Evolutionary conservation across 2,888 invertebrate genomes (phyloP), one percentile per base, ranked within the genome.

Genomic region (Leptinotarsa rubiginosa): DNA sequence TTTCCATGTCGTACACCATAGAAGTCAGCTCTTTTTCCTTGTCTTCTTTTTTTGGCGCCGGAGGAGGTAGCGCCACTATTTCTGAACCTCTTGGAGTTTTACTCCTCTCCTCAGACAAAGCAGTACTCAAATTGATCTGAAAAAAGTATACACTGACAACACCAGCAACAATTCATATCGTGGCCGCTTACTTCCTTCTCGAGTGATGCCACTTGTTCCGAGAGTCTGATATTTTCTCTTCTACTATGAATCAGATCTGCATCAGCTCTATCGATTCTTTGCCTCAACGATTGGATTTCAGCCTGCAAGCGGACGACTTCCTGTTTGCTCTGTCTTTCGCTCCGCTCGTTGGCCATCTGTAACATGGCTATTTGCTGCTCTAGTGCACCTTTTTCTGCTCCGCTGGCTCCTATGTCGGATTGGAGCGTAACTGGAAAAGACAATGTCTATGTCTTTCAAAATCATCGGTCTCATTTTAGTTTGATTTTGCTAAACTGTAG

Each of bases 241-340:
- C 95, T 91, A 20, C 94, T 93, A 82, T 95, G 95, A 49, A 95
- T 91, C 75, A 95, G 84, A 84, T 96, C 96, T 0, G 94, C 93
- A 85, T 96, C 96, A 18, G 94, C 93, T 70, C 95, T 89, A 85
- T 96, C 95, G 81, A 95, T 84, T 41, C 94, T 90, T 85, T 95
- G 95, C 47, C 94, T 89, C 69, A 95, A 88, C 4, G 94, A 94
- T 78, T 92, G 91, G 54, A 93, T 92, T 88, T 96, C 96, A 0
- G 94, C 93, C 81, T 93, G 94, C 5, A 95, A 88, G 1, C 95
- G 90, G 49, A 91, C 92, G 15, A 92, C 89, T 82, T 96, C 96
- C 74, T 95, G 95, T 77, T 94, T 93, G 15, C 91, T 90, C 81
- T 95, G 94, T 13, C 95, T 89, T 80, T 95, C 95, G 3, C 91